phyloP scores from a whole-genome alignment of 2,888 invertebrate genomes.

The Megaustenia siamemsis region DNA sequence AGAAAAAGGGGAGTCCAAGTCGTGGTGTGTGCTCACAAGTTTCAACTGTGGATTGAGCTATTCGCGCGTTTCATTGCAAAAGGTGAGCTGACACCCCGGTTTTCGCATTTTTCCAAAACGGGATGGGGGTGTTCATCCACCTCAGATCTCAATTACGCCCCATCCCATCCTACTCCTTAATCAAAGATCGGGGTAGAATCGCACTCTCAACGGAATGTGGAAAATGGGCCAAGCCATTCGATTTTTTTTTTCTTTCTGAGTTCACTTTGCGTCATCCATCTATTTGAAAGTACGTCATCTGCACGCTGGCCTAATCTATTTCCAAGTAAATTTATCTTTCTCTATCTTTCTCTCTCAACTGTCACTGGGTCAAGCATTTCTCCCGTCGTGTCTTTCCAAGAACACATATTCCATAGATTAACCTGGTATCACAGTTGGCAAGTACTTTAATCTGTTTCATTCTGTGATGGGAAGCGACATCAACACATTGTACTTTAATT shows the following conservation, averaged over 20 bases:
- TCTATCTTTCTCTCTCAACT: background rate
- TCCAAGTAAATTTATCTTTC: background rate
- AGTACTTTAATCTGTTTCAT: too few relatives aligned
- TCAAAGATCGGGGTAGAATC: background rate
- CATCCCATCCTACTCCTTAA: background rate
- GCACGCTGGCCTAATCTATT: constrained; percentile 11
- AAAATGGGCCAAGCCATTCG: constrained; percentile 31
- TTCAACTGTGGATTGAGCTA: background rate
- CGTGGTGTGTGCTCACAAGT: background rate
- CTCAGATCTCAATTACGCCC: background rate
- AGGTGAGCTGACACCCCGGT: constrained; percentile 16
- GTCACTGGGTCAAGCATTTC: background rate
- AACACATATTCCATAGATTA: too few relatives aligned
- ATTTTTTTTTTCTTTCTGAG: background rate
- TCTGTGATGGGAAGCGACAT: too few relatives aligned
- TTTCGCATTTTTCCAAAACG: background rate
- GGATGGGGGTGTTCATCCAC: background rate
- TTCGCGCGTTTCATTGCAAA: background rate
- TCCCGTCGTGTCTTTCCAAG: too few relatives aligned
- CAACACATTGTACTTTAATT: too few relatives aligned
- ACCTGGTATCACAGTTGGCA: too few relatives aligned
- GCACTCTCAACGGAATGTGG: background rate
- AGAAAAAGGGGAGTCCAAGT: constrained; percentile 13
- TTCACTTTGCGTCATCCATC: constrained; percentile 30
- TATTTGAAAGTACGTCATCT: background rate